phyloP scores from a whole-genome alignment of 2,797 vertebrate genomes.

The Pseudocheirus occidentalis region DNA sequence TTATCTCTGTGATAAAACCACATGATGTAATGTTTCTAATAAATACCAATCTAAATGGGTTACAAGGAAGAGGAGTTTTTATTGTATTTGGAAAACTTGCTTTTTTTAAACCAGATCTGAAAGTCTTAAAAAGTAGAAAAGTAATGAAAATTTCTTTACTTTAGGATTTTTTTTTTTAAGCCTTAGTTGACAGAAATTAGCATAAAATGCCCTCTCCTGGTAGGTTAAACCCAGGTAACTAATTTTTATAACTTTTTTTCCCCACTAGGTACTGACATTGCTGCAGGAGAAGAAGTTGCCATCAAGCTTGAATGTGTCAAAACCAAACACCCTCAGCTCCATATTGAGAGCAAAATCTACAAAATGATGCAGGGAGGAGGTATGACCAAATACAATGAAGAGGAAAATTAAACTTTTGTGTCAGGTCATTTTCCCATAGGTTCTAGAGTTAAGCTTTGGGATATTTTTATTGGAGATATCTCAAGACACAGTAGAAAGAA shows the following conservation, averaged over 20 bases:
- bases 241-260: constrained; percentile 37
- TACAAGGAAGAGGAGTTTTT: neutral
- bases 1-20: neutral
- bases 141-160: neutral
- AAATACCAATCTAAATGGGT: neutral
- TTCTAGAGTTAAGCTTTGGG: neutral
- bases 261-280: constrained; percentile 93
- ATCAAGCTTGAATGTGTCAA: constrained; percentile 99
- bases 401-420: neutral
- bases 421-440: neutral
- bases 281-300: constrained; percentile 95
- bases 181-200: neutral
- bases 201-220: neutral
- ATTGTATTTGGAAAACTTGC: neutral
- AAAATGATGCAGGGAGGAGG: constrained; percentile 99
- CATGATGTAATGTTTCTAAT: neutral
- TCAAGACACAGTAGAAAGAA: neutral
- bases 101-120: neutral
- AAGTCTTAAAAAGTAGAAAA: neutral
- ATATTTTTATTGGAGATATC: neutral
- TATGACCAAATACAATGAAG: constrained; percentile 68
- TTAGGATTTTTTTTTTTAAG: neutral
- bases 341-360: constrained; percentile 98
- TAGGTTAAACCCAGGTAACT: neutral
- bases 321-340: constrained; percentile 96